Conservation (phyloP, 2,113 vertebrate genomes). For the Perca fluviatilis region DNA sequence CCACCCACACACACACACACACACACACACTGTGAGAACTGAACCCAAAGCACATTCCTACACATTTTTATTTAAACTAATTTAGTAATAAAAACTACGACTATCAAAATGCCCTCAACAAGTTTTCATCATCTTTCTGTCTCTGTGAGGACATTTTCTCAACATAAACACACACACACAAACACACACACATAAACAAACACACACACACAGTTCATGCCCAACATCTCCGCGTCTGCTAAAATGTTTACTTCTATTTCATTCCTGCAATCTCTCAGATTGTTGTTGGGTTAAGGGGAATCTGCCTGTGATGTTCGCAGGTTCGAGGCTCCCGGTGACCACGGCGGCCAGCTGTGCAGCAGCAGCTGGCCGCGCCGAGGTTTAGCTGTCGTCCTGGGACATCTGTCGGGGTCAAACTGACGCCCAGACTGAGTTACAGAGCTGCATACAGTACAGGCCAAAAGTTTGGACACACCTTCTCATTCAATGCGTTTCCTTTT, state of each 20-base stretch:
- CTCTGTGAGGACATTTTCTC: too few species aligned
- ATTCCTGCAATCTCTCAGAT: not conserved
- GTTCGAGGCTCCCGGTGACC: not conserved
- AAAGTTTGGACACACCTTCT: too few species aligned
- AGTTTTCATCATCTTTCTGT: too few species aligned
- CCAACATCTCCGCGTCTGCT: not conserved
- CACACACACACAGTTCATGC: not conserved
- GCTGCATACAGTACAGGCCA: not conserved
- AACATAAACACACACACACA: not conserved
- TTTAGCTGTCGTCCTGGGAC: not conserved
- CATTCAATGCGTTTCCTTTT: too few species aligned
- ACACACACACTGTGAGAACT: too few species aligned
- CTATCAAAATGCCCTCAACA: too few species aligned
- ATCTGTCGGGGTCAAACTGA: constrained; percentile 20
- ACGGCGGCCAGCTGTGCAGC: constrained; percentile 25
- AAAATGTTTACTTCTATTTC: not conserved
- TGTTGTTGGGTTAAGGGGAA: not conserved
- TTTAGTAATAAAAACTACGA: too few species aligned
- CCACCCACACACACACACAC: too few species aligned
- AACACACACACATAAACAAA: constrained; percentile 4
- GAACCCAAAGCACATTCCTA: too few species aligned
- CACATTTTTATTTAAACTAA: too few species aligned
- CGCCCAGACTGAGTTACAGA: not conserved
- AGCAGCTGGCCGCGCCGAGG: constrained; percentile 7
- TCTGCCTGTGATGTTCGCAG: not conserved